Conservation (phyloP, 2,797 vertebrate genomes). For the Echeneis naucrates region DNA sequence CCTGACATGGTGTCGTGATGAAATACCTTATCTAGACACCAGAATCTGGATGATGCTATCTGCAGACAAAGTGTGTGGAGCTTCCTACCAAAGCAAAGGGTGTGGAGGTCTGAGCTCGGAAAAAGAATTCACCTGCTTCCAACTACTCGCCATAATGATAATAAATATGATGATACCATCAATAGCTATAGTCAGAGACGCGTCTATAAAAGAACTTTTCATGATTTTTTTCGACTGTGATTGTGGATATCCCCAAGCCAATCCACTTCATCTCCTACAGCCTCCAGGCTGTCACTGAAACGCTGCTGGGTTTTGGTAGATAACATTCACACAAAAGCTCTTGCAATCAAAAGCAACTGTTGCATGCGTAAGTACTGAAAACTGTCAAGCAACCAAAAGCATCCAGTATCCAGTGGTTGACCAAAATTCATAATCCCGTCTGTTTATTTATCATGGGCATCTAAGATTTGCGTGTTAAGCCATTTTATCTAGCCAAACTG, state of each 20-base stretch:
- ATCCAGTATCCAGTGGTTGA: no score
- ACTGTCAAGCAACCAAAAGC: background rate
- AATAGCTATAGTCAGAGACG: no score
- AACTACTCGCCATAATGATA: background rate
- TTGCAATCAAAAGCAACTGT: no score
- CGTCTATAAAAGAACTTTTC: background rate
- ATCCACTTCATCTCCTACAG: background rate
- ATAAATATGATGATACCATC: no score
- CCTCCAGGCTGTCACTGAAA: no score
- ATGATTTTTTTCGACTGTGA: background rate
- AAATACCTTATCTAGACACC: slow-evolving; percentile 49
- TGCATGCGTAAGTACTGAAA: no score
- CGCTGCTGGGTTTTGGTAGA: no score
- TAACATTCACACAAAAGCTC: no score
- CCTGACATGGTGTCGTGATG: slow-evolving; percentile 41
- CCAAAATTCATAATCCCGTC: no score
- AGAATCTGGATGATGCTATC: slow-evolving; percentile 19
- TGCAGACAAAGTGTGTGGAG: slow-evolving; percentile 10
- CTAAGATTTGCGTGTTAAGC: no score
- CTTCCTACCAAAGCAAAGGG: slow-evolving; percentile 11
- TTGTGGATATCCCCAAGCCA: no score
- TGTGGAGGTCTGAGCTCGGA: slow-evolving; percentile 13
- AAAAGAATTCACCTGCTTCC: background rate
- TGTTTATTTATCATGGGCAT: background rate
- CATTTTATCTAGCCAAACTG: background rate